Evolutionary conservation across 2,888 invertebrate genomes (phyloP).

Genomic region (Isoperla grammatica): DNA sequence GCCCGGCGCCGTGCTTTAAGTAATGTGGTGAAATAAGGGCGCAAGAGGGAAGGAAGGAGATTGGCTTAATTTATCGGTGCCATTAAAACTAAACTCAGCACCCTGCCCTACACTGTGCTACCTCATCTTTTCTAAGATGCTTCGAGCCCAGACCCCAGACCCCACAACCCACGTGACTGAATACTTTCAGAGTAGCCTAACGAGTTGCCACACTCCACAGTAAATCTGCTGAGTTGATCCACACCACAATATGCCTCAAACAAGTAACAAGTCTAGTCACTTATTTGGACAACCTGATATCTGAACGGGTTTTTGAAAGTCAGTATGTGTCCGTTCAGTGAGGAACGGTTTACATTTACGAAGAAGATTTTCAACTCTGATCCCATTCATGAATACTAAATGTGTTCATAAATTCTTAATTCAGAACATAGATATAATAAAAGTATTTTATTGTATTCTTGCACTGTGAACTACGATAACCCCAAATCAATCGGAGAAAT

Average conservation of each 20-base stretch:
- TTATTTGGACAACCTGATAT: neutral
- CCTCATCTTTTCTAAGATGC: conserved; percentile 13
- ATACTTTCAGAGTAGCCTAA: neutral
- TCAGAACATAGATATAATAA: no score
- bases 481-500: no score
- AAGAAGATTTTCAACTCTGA: neutral
- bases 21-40: conserved; percentile 22
- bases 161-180: neutral
- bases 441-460: no score
- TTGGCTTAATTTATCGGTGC: conserved; percentile 32
- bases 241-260: neutral
- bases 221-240: conserved; percentile 20
- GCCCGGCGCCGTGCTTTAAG: conserved; percentile 11
- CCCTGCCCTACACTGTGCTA: neutral
- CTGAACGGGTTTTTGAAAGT: no score
- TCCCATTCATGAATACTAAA: neutral
- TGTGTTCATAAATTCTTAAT: no score
- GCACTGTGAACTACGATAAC: no score
- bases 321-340: no score
- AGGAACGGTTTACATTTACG: neutral
- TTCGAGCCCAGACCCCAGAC: no score
- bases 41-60: conserved; percentile 26
- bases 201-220: neutral
- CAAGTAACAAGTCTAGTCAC: neutral
- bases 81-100: conserved; percentile 32